Percentiles rank a stretch among this genome's conserved stretches.
Conservation (phyloP, 2,888 invertebrate species). For the Petrolisthes manimaculis region DNA sequence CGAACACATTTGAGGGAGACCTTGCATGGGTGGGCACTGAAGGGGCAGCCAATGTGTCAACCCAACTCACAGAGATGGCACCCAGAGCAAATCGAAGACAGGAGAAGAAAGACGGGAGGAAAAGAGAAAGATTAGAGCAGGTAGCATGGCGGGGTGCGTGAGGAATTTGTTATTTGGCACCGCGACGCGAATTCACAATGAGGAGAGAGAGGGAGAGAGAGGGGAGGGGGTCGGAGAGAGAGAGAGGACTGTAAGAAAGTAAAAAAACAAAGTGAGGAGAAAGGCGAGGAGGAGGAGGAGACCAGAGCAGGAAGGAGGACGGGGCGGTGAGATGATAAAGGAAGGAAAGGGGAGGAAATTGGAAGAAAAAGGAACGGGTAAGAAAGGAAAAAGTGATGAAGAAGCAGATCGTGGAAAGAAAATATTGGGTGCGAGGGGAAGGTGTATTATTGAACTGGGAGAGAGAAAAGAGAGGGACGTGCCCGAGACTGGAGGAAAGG, state of each 20-base stretch:
- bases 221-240: neutral
- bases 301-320: neutral
- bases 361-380: neutral
- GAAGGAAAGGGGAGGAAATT: neutral
- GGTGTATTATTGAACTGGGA: neutral
- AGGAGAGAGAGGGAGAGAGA: neutral
- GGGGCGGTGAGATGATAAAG: neutral
- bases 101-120: neutral
- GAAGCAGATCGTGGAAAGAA: neutral
- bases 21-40: no score
- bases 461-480: neutral
- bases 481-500: neutral
- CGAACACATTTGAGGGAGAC: no score
- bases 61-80: no score
- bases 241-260: neutral
- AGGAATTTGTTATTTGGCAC: neutral
- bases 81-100: no score
- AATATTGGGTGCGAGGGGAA: neutral
- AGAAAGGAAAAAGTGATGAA: conserved; percentile 1
- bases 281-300: neutral
- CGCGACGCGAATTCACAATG: neutral
- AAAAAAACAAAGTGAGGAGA: neutral
- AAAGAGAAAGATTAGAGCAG: neutral
- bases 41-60: no score
- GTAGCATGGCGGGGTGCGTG: neutral